Percentiles rank a stretch among this genome's conserved stretches.
Conservation (phyloP, 2,888 invertebrate species). For the Chesias legatella region DNA sequence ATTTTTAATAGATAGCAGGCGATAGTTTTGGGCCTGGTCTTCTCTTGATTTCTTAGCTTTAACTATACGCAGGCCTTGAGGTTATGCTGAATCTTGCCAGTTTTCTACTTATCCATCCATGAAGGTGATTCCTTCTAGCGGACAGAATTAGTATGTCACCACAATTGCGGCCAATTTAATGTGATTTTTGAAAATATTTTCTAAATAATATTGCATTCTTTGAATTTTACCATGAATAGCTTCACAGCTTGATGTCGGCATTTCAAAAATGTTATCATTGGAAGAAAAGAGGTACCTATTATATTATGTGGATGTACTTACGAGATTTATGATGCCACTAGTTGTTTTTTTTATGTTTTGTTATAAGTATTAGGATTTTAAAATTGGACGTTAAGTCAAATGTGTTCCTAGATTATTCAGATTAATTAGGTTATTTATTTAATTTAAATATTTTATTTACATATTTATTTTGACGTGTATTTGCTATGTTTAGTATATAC, state of each 20-base stretch:
- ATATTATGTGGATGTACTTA: conserved; percentile 69
- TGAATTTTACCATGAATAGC: conserved; percentile 68
- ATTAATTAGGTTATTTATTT: conserved; percentile 44
- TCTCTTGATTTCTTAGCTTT: conserved; percentile 65
- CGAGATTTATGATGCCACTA: conserved; percentile 55
- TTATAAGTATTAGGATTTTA: conserved; percentile 36
- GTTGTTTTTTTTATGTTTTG: conserved; percentile 53
- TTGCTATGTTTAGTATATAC: conserved; percentile 50
- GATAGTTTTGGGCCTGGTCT: conserved; percentile 64
- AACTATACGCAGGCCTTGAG: conserved; percentile 48
- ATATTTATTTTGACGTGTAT: conserved; percentile 60
- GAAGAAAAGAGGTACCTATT: conserved; percentile 76
- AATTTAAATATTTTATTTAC: conserved; percentile 50
- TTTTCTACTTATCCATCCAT: conserved; percentile 75
- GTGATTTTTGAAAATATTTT: conserved; percentile 64
- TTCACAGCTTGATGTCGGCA: conserved; percentile 78
- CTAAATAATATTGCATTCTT: conserved; percentile 66
- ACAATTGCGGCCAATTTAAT: conserved; percentile 60
- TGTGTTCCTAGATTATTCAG: conserved; percentile 52
- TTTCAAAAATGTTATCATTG: conserved; percentile 76
- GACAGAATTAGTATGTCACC: conserved; percentile 59
- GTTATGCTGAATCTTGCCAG: conserved; percentile 70
- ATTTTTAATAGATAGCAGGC: conserved; percentile 55
- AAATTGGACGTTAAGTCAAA: conserved; percentile 44
- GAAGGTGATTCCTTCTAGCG: conserved; percentile 61